Conservation (phyloP, 2,888 invertebrate genomes). For the Amorpha juglandis region DNA sequence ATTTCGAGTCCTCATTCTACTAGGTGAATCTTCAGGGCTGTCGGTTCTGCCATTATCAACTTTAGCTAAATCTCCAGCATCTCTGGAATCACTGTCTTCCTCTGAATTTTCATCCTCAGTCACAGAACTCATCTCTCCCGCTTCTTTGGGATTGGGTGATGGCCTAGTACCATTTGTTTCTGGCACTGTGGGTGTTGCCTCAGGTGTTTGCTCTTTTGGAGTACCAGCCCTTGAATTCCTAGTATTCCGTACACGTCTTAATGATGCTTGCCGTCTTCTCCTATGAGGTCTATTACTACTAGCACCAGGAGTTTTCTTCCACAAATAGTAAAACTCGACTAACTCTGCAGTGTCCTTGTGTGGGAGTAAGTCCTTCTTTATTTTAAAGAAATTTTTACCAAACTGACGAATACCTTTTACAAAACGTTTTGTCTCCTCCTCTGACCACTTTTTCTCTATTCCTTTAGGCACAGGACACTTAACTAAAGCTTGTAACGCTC, state of each 20-base stretch:
- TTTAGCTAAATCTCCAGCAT: slow-evolving; percentile 91
- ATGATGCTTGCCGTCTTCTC: slow-evolving; percentile 92
- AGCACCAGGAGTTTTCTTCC: slow-evolving; percentile 99
- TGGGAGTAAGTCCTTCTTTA: slow-evolving; percentile 97
- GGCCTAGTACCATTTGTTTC: slow-evolving; percentile 84
- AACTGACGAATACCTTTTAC: slow-evolving; percentile 99
- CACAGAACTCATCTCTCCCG: slow-evolving; percentile 90
- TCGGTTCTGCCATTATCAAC: slow-evolving; percentile 91
- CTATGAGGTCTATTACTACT: slow-evolving; percentile 98
- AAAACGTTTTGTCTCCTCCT: slow-evolving; percentile 99
- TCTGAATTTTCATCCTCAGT: slow-evolving; percentile 97
- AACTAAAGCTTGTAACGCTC: slow-evolving; percentile 97
- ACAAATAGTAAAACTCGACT: slow-evolving; percentile 99
- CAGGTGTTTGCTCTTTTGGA: slow-evolving; percentile 89
- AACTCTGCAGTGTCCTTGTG: slow-evolving; percentile 98
- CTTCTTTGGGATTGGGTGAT: slow-evolving; percentile 88
- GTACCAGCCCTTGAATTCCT: slow-evolving; percentile 93
- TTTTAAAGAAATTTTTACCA: slow-evolving; percentile 99
- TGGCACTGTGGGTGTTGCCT: slow-evolving; percentile 79
- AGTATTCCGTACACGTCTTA: slow-evolving; percentile 94
- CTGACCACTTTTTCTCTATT: slow-evolving; percentile 98
- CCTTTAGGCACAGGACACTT: slow-evolving; percentile 99
- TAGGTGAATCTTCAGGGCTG: slow-evolving; percentile 92
- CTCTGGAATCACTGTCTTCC: slow-evolving; percentile 97
- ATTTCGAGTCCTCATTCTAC: slow-evolving; percentile 94